A percentile compares a stretch with the other conserved stretches of the same genome.
Evolutionary conservation across 2,888 invertebrate genomes (phyloP).

Genomic region (Mactromeris polynyma): DNA sequence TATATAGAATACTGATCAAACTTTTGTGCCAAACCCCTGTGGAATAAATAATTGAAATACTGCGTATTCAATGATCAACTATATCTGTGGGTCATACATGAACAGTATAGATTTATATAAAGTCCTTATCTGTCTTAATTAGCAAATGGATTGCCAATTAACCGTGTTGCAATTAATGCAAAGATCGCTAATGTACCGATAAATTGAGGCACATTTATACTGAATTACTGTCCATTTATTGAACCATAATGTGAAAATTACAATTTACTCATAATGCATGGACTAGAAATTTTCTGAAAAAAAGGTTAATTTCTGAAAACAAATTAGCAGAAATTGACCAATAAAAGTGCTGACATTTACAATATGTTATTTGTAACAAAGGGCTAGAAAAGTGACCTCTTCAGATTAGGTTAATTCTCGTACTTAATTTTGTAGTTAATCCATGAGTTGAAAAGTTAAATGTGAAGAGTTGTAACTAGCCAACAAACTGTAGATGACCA

Average conservation of each 20-base stretch:
- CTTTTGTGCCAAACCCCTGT: background rate
- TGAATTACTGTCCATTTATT: background rate
- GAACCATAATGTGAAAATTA: background rate
- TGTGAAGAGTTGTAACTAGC: background rate
- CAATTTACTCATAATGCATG: background rate
- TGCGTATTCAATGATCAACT: background rate
- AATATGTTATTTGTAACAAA: background rate
- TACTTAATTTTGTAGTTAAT: background rate
- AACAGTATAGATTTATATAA: background rate
- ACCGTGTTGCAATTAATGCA: background rate
- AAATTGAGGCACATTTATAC: background rate
- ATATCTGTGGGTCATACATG: background rate
- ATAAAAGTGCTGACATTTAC: background rate
- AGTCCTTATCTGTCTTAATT: conserved; percentile 5
- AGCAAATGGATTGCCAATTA: conserved; percentile 13
- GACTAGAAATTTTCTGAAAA: background rate
- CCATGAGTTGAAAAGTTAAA: background rate
- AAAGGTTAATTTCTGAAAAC: background rate
- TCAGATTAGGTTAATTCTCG: background rate
- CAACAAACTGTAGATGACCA: too few relatives aligned
- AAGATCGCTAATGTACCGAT: background rate
- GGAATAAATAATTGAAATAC: background rate
- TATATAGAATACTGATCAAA: background rate
- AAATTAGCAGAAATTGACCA: background rate
- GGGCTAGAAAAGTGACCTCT: background rate